Conservation (phyloP, 2,797 vertebrate genomes). For the Urophycis tenuis region DNA sequence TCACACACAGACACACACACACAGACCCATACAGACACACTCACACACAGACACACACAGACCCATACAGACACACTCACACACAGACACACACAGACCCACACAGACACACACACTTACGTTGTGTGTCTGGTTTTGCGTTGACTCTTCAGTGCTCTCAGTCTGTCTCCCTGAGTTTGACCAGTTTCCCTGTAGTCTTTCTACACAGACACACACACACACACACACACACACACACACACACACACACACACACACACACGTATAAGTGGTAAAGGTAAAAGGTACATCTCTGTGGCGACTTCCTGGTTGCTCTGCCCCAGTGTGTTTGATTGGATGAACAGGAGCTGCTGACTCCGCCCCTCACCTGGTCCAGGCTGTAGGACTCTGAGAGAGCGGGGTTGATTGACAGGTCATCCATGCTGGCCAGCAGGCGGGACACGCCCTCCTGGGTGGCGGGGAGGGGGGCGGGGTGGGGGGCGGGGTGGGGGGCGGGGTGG, state of each 20-base stretch:
- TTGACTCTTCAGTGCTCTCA: conserved; percentile 88
- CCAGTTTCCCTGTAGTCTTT: background rate
- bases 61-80: background rate
- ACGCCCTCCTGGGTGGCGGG: conserved; percentile 61
- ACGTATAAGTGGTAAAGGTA: background rate
- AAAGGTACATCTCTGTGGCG: background rate
- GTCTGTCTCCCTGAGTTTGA: conserved; percentile 92
- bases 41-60: conserved; percentile 21
- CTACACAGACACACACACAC: background rate
- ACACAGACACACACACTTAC: conserved; percentile 9
- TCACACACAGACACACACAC: too few species aligned
- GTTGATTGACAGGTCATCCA: conserved; percentile 80
- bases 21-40: conserved; percentile 52
- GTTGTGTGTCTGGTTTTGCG: conserved; percentile 40
- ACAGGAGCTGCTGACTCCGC: background rate
- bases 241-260: conserved; percentile 8
- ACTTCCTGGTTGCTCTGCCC: too few species aligned
- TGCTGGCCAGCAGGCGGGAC: conserved; percentile 73
- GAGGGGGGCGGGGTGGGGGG: conserved; percentile 17
- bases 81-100: conserved; percentile 6
- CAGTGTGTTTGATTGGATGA: background rate
- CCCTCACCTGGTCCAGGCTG: conserved; percentile 74
- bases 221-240: background rate
- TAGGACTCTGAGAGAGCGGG: conserved; percentile 65
- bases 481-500: conserved; percentile 38